These are phyloP conservation scores for Micrasema longulum DNA, from an alignment of 1,140 invertebrate species.

Conservation along the genomic window DNA sequence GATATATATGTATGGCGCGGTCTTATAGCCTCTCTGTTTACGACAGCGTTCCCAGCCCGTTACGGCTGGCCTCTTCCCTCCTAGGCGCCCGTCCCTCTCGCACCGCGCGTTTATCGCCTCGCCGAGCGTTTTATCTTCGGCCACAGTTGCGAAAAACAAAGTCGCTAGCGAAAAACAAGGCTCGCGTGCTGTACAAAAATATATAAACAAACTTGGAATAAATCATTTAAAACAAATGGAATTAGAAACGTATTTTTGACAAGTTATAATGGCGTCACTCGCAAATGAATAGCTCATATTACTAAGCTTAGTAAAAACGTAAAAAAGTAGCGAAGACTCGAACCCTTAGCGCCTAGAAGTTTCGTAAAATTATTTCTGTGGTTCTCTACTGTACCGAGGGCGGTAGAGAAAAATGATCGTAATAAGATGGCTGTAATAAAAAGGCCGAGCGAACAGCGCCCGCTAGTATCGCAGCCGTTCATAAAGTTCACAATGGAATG, in stretches of 20 bases:
- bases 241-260: too few relatives aligned
- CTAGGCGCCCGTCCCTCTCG: slow-evolving; percentile 32
- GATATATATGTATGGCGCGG: slow-evolving; percentile 14
- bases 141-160: slow-evolving; percentile 51
- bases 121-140: slow-evolving; percentile 46
- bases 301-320: too few relatives aligned
- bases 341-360: too few relatives aligned
- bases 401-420: slow-evolving; percentile 19
- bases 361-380: background rate
- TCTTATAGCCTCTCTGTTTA: slow-evolving; percentile 42
- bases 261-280: too few relatives aligned
- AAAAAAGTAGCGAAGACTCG: slow-evolving; percentile 5
- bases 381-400: background rate
- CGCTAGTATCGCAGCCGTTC: slow-evolving; percentile 49
- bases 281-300: too few relatives aligned
- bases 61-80: slow-evolving; percentile 24
- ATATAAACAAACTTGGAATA: too few relatives aligned
- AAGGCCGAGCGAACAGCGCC: slow-evolving; percentile 43
- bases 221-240: too few relatives aligned
- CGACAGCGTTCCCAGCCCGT: slow-evolving; percentile 36
- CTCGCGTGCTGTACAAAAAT: slow-evolving; percentile 2
- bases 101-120: slow-evolving; percentile 35
- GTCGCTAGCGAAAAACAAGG: background rate
- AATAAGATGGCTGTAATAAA: slow-evolving; percentile 46
- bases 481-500: slow-evolving; percentile 52